Evolutionary conservation across 2,888 invertebrate species (phyloP), one percentile per base, ranked within the genome.

Genomic region (Drosophila koepferae): DNA sequence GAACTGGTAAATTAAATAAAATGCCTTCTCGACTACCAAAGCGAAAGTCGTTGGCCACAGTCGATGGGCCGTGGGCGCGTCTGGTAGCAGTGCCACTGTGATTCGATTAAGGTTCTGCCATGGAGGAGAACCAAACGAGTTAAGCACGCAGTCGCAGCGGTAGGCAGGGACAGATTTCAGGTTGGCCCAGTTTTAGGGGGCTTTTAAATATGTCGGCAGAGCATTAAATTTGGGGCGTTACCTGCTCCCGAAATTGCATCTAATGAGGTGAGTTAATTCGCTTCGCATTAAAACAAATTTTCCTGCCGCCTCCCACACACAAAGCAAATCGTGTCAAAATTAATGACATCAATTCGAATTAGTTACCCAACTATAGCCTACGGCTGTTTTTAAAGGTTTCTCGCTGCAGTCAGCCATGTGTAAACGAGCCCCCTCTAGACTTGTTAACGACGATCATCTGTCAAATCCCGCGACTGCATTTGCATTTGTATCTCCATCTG

Each of bases 11-110:
- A 68, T 56, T 67, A 72, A 67, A 58, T 36, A 40, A 68, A 44
- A 49, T 28, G 48, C 58, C 56, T 55, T 31, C 40, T 46, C 59
- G 44, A 64, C 36, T 31, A 62, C 55, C 77, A 71, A 44, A 82
- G 71, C 86, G 79, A 84, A 84, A 76, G 84, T 61, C 64, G 74
- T 84, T 84, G 76, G 86, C 58, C 74, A 86, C 69, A 76, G 72
- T 73, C 55, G 60, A 48, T 78, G 61, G 55, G 56, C 51, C 49
- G 43, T 48, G 55, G 58, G 48, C 58, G 48, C 58, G 44, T 20
- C 14, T 38, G 67, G 5, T 9, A 20, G 40, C 53, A 67, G 41
- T 49, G 74, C 63, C 34, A 20, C 10, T 34, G n/a, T 81, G 72
- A 85, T 80, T 80, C 74, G 70, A 83, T 82, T 74, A 71, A 66